Evolutionary conservation across 2,888 invertebrate species (phyloP), one percentile per base, ranked within the genome.

Genomic region (Brassicogethes aeneus): DNA sequence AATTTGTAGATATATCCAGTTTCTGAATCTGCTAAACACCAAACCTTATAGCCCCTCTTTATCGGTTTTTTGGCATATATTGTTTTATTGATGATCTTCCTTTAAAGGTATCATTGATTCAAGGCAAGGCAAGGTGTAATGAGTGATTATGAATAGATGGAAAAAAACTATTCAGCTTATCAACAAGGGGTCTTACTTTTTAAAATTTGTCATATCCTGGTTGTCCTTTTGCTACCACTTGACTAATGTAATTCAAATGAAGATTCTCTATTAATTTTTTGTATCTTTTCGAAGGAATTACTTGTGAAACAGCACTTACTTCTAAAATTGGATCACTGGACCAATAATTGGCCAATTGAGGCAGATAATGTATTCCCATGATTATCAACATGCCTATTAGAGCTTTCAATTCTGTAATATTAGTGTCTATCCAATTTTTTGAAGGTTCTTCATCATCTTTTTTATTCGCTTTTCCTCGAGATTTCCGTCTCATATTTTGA

Each of bases 1-100:
- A 60, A 58, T 29, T 56, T 39, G 17, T 37, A 47, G 10, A 55
- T 40, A 43, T 52, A 54, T 8, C 54, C 53, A 14, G 36, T 35
- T 15, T 2, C 12, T 14, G 42, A 23, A 16, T 42, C 38, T 13
- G 42, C 42, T 30, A 34, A 35, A 33, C 38, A 42, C 37, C 35
- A 42, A 8, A 42, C 42, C n/a, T 38, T 38, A 35, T 42, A 42
- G 7, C 38, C 38, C 3, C 38, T 14, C 30, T 42, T 42, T 2
- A 42, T 17, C 3, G 29, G 34, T 17, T 37, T 29, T 30, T 40
- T 2, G 34, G 40, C 30, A 44, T 44, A 32, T 48, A 52, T 34
- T 53, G 48, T 34, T 51, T 51, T 17, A 53, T n/a, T 7, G 17
- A 23, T 16, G 40, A 42, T 15, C 49, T 33, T 15, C 51, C 55